These are phyloP conservation scores for Acrocera orbiculus DNA, from an alignment of 2,888 invertebrate species.

Conservation along the genomic window DNA sequence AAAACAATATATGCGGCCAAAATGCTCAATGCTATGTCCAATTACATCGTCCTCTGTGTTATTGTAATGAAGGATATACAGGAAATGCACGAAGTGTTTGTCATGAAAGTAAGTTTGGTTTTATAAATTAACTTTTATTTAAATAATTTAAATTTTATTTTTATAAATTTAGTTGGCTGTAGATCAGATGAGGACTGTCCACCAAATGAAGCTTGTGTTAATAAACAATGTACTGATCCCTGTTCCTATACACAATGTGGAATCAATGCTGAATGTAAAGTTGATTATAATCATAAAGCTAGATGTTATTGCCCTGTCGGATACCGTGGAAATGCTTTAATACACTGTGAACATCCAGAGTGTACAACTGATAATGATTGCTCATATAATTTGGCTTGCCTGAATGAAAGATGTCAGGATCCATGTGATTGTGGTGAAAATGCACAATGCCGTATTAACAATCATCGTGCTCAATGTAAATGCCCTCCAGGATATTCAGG, in stretches of 20 bases:
- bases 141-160: not conserved
- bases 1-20: conserved; percentile 48
- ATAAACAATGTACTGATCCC: conserved; percentile 62
- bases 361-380: conserved; percentile 62
- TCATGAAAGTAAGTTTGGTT: conserved; percentile 46
- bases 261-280: conserved; percentile 54
- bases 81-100: conserved; percentile 69
- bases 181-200: conserved; percentile 72
- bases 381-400: conserved; percentile 59
- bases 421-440: conserved; percentile 70
- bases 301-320: conserved; percentile 60
- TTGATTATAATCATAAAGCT: conserved; percentile 58
- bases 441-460: conserved; percentile 57
- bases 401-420: conserved; percentile 58
- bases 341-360: conserved; percentile 59
- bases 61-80: conserved; percentile 63
- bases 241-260: conserved; percentile 69
- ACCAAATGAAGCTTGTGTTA: conserved; percentile 62
- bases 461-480: conserved; percentile 59
- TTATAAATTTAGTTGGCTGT: conserved; percentile 50
- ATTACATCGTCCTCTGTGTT: conserved; percentile 63
- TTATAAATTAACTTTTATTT: conserved; percentile 14
- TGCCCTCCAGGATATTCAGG: conserved; percentile 71
- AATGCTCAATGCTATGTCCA: conserved; percentile 65
- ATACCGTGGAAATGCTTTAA: conserved; percentile 61